Percentiles rank a stretch among this genome's conserved stretches.
Evolutionary conservation across 2,113 vertebrate genomes (phyloP).

Genomic region (Sinocyclocheilus grahami): DNA sequence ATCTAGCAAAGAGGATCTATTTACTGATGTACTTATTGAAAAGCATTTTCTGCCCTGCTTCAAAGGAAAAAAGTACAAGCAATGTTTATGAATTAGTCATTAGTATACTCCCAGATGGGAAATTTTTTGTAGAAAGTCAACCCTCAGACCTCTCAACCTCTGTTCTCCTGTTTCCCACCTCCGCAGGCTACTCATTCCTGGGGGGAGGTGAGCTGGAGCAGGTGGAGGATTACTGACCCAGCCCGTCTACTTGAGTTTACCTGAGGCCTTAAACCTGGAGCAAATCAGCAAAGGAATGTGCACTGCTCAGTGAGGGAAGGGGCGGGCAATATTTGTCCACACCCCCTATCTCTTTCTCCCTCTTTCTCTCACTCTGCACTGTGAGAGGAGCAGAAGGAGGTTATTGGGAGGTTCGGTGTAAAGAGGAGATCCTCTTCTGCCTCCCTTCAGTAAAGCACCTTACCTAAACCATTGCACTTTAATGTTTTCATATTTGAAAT

Average conservation of each 20-base stretch:
- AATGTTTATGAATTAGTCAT: conserved; percentile 32
- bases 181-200: conserved; percentile 78
- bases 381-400: conserved; percentile 37
- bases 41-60: conserved; percentile 32
- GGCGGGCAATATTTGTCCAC: conserved; percentile 60
- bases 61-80: neutral
- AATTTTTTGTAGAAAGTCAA: neutral
- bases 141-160: neutral
- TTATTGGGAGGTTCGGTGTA: conserved; percentile 3
- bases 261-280: conserved; percentile 65
- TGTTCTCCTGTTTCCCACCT: conserved; percentile 15
- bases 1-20: conserved; percentile 10
- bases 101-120: conserved; percentile 11
- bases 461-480: conserved; percentile 83
- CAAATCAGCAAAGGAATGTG: conserved; percentile 58
- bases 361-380: conserved; percentile 31
- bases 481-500: conserved; percentile 68
- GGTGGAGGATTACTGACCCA: conserved; percentile 82
- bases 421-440: conserved; percentile 53
- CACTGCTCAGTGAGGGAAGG: conserved; percentile 52
- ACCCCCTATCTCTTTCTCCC: conserved; percentile 7
- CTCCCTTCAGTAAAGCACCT: conserved; percentile 80
- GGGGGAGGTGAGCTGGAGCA: conserved; percentile 77
- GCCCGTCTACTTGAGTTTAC: conserved; percentile 67
- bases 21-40: conserved; percentile 24